These are phyloP conservation scores for Octodon degus DNA, from an alignment of 2,113 vertebrate genomes.

Conservation along the genomic window DNA sequence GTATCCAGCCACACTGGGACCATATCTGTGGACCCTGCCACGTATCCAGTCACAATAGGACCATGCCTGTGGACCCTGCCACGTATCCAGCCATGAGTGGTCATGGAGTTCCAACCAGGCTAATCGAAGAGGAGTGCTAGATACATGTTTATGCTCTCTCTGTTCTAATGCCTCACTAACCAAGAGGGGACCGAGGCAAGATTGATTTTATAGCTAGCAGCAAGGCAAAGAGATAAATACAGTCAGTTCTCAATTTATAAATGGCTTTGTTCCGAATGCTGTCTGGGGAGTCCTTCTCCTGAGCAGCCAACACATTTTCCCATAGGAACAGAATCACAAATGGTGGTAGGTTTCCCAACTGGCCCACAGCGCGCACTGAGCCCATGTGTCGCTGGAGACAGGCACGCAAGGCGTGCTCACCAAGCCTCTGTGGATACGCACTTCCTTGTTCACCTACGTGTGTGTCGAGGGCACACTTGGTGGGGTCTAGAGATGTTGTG, in stretches of 20 bases:
- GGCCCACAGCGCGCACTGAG: not conserved
- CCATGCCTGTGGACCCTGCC: too few relatives aligned
- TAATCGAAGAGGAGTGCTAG: not conserved
- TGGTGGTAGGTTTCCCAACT: not conserved
- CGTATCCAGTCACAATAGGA: too few relatives aligned
- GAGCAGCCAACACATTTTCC: conserved; percentile 18
- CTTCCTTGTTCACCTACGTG: not conserved
- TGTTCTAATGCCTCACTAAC: not conserved
- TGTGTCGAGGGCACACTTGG: not conserved
- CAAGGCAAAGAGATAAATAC: not conserved
- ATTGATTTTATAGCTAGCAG: not conserved
- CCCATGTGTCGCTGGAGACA: not conserved
- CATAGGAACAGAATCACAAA: conserved; percentile 49
- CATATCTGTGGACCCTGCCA: too few relatives aligned
- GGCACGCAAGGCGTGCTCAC: not conserved
- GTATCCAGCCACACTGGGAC: too few relatives aligned
- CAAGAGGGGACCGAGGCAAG: conserved; percentile 16
- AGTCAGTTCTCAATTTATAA: conserved; percentile 11
- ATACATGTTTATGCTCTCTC: not conserved
- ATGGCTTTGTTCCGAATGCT: conserved; percentile 26
- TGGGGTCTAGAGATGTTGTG: not conserved
- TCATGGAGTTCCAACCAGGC: conserved; percentile 46
- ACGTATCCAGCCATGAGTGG: not conserved
- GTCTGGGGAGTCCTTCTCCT: not conserved
- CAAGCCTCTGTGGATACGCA: not conserved